Evolutionary conservation across 1,140 invertebrate species (phyloP), one percentile per base, ranked within the genome.

Genomic region (Camponotus floridanus): DNA sequence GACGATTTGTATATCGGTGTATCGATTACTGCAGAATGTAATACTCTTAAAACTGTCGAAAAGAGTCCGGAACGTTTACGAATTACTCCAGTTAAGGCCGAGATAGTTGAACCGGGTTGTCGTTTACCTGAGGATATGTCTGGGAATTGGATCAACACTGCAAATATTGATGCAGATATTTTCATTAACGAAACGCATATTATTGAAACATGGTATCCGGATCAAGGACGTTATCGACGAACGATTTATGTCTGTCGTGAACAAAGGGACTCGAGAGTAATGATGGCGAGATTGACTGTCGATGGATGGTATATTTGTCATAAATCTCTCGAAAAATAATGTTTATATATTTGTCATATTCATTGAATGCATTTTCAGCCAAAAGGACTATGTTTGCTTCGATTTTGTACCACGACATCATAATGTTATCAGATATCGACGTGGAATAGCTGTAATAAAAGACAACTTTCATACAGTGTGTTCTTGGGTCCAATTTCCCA

Each of bases 311-410:
- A 95, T 94, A 92, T 93, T 65, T 88, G 36, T 8, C 6, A n/a
- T n/a, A 51, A 8, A 7, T n/a, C 11, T n/a, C 51, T 31, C 57
- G 45, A 31, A 55, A 31, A 51, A 13, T 21, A 18, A 42, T 48
- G 3, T 76, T 26, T 78, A n/a, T 36, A 36, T 62, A 26, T 74
- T 71, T 65, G 31, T 2, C n/a, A 48, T 18, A 33, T 68, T 48
- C 26, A 79, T 74, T 57, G 0, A 90, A 68, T 79, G 80, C 3
- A 21, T 87, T 96, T 96, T 90, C 93, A 98, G 98, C 95, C 99
- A 99, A 95, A 99, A 99, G 92, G 99, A 99, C 96, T 99, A 98
- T 92, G 97, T 99, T 9, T 99, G 99, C 92, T 99, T 99, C 92
- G 98, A 99, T 93, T 99, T 99, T 94, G 97, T 99, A 13, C 98